phyloP scores from a whole-genome alignment of 2,797 vertebrate species.

The Vultur gryphus region DNA sequence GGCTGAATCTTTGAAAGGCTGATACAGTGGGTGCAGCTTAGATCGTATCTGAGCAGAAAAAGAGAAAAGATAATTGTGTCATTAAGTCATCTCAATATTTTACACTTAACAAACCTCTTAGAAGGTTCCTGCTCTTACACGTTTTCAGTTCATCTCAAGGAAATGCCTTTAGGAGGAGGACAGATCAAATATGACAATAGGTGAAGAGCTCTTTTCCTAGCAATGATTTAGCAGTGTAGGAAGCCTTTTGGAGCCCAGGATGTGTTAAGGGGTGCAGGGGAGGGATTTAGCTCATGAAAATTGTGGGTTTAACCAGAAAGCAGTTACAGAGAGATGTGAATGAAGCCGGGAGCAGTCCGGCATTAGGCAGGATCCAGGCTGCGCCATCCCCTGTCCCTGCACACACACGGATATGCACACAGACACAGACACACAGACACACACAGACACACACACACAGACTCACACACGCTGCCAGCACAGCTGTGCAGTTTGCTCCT shows the following conservation, averaged over 20 bases:
- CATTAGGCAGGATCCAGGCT: background rate
- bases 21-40: background rate
- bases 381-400: background rate
- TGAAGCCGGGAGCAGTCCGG: fast-evolving
- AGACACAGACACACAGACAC: background rate
- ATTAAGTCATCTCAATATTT: background rate
- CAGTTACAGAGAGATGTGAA: background rate
- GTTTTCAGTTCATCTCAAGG: background rate
- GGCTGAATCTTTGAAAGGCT: background rate
- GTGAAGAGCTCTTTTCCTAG: background rate
- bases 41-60: background rate
- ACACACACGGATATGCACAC: background rate
- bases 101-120: background rate
- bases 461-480: background rate
- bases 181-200: background rate
- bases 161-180: background rate
- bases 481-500: background rate
- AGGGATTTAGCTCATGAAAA: background rate
- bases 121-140: background rate
- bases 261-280: background rate
- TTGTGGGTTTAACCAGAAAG: background rate
- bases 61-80: background rate
- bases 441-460: no score
- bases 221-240: background rate
- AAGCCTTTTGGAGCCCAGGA: background rate